Conservation (phyloP, 1,140 invertebrate genomes). For the Wasmannia auropunctata region DNA sequence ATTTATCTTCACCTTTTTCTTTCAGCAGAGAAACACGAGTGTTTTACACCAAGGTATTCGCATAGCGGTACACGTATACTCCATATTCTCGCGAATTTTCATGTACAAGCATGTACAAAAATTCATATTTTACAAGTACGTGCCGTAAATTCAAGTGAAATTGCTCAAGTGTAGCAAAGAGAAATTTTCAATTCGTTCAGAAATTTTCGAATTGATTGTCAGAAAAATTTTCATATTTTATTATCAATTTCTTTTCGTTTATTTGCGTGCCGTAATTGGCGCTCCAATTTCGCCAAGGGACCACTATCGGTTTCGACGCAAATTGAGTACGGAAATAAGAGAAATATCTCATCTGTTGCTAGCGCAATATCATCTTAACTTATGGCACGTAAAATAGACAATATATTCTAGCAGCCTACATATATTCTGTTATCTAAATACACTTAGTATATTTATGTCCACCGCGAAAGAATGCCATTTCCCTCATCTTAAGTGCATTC, state of each 20-base stretch:
- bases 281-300: neutral
- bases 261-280: neutral
- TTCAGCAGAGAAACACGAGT: conserved; percentile 15
- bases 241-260: neutral
- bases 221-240: neutral
- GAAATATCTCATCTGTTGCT: neutral
- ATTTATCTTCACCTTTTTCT: neutral
- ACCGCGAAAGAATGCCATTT: neutral
- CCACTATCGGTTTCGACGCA: neutral
- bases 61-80: neutral
- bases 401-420: conserved; percentile 61
- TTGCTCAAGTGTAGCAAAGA: neutral
- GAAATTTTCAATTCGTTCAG: neutral
- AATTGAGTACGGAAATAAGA: neutral
- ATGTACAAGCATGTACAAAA: conserved; percentile 39
- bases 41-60: neutral
- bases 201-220: neutral
- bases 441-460: neutral
- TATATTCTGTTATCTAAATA: conserved; percentile 32
- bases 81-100: conserved; percentile 3
- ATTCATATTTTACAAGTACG: conserved; percentile 24
- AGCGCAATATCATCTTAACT: conserved; percentile 16
- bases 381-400: conserved; percentile 14
- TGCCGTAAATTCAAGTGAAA: conserved; percentile 19
- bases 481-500: neutral